phyloP scores from a whole-genome alignment of 2,113 vertebrate species.

The Nyctereutes procyonoides region DNA sequence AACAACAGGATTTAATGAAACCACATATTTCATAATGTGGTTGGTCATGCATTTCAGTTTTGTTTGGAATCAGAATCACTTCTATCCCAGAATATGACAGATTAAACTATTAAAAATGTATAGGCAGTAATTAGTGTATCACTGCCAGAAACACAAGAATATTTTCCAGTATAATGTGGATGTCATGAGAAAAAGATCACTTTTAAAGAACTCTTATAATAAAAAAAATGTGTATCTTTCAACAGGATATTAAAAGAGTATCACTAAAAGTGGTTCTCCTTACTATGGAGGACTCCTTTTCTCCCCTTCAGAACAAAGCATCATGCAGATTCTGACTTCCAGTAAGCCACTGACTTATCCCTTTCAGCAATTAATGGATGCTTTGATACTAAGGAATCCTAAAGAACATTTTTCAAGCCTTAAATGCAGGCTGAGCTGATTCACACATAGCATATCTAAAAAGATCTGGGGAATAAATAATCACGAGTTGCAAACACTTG shows the following conservation, averaged over 20 bases:
- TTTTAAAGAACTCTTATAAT: constrained; percentile 76
- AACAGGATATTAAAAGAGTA: constrained; percentile 77
- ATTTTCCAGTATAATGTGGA: constrained; percentile 79
- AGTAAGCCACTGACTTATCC: constrained; percentile 61
- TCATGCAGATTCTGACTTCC: constrained; percentile 50
- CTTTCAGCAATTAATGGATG: constrained; percentile 77
- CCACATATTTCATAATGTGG: constrained; percentile 82
- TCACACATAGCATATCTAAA: constrained; percentile 77
- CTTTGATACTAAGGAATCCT: constrained; percentile 74
- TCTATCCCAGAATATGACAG: constrained; percentile 85
- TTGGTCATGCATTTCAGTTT: constrained; percentile 84
- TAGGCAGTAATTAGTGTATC: constrained; percentile 86
- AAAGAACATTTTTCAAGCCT: constrained; percentile 81
- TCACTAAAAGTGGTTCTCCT: constrained; percentile 55
- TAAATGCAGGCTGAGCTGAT: constrained; percentile 69
- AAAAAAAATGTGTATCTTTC: constrained; percentile 78
- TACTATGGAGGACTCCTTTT: constrained; percentile 3
- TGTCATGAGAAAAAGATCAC: constrained; percentile 82
- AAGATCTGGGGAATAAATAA: constrained; percentile 85
- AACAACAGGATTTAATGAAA: constrained; percentile 85
- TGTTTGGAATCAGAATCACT: constrained; percentile 84
- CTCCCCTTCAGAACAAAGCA: constrained; percentile 59
- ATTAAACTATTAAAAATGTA: constrained; percentile 89
- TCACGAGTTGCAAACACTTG: constrained; percentile 84
- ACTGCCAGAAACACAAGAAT: constrained; percentile 82